A percentile compares a stretch with the other conserved stretches of the same genome.
Evolutionary conservation across 2,113 vertebrate species (phyloP).

Genomic region (Gopherus evgoodei): DNA sequence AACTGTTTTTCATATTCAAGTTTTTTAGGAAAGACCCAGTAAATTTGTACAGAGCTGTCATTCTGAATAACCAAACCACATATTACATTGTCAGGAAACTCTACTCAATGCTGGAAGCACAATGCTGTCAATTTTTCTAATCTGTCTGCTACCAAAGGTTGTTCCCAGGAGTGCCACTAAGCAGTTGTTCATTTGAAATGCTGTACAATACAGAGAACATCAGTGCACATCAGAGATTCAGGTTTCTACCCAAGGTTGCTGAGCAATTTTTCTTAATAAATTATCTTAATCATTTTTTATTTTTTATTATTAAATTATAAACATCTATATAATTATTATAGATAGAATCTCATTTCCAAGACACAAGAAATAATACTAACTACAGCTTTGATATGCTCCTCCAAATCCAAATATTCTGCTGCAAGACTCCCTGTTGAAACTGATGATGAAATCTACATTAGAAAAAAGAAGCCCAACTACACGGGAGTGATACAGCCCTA

Average conservation of each 20-base stretch:
- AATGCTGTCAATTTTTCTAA: background rate
- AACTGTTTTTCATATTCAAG: background rate
- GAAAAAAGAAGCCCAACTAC: background rate
- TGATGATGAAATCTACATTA: background rate
- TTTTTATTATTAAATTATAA: background rate
- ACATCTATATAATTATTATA: background rate
- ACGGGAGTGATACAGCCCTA: fast-evolving
- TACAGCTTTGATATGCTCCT: background rate
- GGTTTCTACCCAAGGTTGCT: background rate
- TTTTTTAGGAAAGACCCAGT: background rate
- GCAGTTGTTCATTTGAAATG: constrained; percentile 8
- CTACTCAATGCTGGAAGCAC: background rate
- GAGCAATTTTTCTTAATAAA: background rate
- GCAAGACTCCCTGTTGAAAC: background rate
- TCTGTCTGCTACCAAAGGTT: background rate
- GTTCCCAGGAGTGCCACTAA: background rate
- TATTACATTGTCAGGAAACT: background rate
- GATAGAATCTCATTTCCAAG: background rate
- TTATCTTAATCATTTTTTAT: background rate
- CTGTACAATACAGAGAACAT: fast-evolving
- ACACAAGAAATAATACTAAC: background rate
- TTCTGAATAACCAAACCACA: background rate
- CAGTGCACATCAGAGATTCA: background rate
- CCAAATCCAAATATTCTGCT: background rate
- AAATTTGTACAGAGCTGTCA: background rate